Evolutionary conservation across 1,140 invertebrate species (phyloP), one percentile per base, ranked within the genome.

Genomic region (Dinothrombium tinctorium): DNA sequence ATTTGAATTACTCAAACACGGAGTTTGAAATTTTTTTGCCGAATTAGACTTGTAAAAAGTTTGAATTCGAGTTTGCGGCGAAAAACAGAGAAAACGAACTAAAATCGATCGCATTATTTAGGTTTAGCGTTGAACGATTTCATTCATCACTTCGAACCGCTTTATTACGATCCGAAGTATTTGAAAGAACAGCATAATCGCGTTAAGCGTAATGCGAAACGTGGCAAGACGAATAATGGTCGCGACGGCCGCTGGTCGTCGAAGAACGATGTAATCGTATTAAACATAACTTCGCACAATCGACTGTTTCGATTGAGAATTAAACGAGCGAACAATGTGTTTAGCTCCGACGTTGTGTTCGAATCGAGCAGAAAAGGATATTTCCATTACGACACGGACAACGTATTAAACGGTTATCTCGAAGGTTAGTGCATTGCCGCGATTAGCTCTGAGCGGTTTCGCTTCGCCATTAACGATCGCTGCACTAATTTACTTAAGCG

Each of bases 341-440:
- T 82, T 57, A 66, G 75, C 37, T 66, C 73, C 20, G 76, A 79
- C 53, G 74, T 72, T 20, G 64, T 73, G 49, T 78, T 87, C 54
- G 77, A 82, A 37, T 47, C 47, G 55, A 69, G 69, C 24, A 53
- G 63, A 26, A 53, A 63, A 26, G 76, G 76, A 9, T 64, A 66
- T 25, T 59, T 83, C 46, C 56, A 67, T 47, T 81, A 76, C 59
- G 73, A 81, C 59, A 65, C 69, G 20, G 66, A 64, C 26, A 71
- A 73, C 49, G 71, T 76, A 42, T 63, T 84, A 46, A 72, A 79
- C 67, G 78, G 79, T 76, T 31, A 42, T 44, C 42, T 49, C 33
- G 47, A 47, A 40, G 45, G 48, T 49, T 40, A 35, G 43, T 42
- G 14, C n/a, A 35, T 41, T 14, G 11, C 23, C 15, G 12, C 17